Base-by-base conservation (phyloP, 2,888 invertebrate species). In the Brenthis ino region DNA sequence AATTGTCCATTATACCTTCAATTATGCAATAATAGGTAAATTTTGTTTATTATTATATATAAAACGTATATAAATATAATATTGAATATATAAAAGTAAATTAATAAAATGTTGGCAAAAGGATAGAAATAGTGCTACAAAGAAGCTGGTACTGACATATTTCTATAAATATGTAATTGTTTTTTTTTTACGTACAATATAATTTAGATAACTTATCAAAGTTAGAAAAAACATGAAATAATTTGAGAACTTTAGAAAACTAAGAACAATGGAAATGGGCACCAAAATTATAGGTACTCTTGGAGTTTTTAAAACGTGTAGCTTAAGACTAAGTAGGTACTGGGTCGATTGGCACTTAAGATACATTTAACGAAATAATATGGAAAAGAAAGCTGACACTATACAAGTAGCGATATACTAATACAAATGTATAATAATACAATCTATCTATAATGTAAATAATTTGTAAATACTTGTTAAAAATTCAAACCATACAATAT, bases 401-500 rank as follows among this genome's bases (percentile, higher is more conserved):
- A 64, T 20, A 65, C 33, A 68, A 51, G n/a, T 55, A 50, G 54
- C 55, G 37, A 20, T 50, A 57, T 68, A 68, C 48, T 63, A 64
- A 65, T 67, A 58, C 55, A 66, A 57, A 64, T 68, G 28, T 64
- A 64, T 67, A 67, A 61, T 61, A 67, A 68, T 71, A 72, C 65
- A 67, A 68, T 64, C 57, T 71, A 70, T 70, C 69, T 53, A 64
- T 53, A 63, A 11, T 68, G 58, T 73, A 72, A 74, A 73, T 71
- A 70, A 73, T 70, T 67, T 73, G 70, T 72, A 69, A 72, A 73
- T 55, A 72, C 66, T 68, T 65, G 50, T 68, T 70, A 72, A 65
- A 75, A 75, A 71, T 77, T 68, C 57, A 73, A 76, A 75, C 71
- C 75, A 77, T 76, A 79, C 14, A 65, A 48, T 65, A 77, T 77